These are phyloP conservation scores for Bombus balteatus DNA, from an alignment of 1,140 invertebrate genomes.

Conservation along the genomic window DNA sequence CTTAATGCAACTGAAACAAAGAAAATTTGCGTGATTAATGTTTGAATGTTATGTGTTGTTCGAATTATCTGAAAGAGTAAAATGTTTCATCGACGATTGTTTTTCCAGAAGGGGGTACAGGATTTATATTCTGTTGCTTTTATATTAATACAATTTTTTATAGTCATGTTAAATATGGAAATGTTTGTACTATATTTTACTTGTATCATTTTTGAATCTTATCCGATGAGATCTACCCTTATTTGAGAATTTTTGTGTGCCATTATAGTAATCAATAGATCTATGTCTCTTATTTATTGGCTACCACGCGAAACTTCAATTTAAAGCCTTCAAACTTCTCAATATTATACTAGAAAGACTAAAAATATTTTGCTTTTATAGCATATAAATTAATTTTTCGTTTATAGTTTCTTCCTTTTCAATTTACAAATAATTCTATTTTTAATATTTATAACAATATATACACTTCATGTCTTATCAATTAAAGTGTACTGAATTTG, in stretches of 20 bases:
- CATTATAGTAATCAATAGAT: not conserved
- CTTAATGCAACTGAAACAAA: conserved; percentile 32
- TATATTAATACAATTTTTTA: too few species aligned
- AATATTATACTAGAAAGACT: too few species aligned
- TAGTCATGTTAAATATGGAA: too few species aligned
- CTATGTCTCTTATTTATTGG: not conserved
- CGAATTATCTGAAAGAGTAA: conserved; percentile 20
- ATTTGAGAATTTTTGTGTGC: not conserved
- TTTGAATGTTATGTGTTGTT: not conserved
- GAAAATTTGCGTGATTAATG: conserved; percentile 23
- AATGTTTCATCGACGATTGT: not conserved
- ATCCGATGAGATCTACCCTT: not conserved
- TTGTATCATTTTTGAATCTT: not conserved
- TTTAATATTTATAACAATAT: too few species aligned
- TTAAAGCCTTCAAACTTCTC: too few species aligned
- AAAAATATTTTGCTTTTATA: too few species aligned
- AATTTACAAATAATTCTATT: not conserved
- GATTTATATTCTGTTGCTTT: too few species aligned
- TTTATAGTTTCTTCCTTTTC: not conserved
- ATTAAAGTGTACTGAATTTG: too few species aligned
- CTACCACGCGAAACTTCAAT: too few species aligned
- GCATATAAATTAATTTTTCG: too few species aligned
- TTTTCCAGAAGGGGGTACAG: too few species aligned
- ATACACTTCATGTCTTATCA: too few species aligned
- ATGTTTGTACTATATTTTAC: not conserved